Base-by-base conservation (phyloP, 2,797 vertebrate species). In the Malurus splendens region DNA sequence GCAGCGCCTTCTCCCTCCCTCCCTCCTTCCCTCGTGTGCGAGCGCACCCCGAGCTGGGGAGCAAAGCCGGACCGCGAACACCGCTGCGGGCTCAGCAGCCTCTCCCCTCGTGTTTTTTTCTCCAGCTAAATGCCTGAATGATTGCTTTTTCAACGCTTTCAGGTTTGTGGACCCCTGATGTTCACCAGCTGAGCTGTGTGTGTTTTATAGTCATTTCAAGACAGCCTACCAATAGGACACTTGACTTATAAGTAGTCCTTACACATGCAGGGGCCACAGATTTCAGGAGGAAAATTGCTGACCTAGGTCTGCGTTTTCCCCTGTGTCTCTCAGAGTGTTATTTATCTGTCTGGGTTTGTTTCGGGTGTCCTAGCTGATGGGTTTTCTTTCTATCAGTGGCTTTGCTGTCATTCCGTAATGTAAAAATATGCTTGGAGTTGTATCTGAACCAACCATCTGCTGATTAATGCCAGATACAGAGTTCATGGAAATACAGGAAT, bases 81-180 rank as follows among this genome's bases (percentile, higher is more conserved):
- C 28, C 30, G 45, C 89, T 64, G 86, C 75, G 17, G 42, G 9
- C 9, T 27, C 24, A 64, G 52, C 30, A 7, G 91, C 86, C 84
- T 71, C n/a, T 30, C 24, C 38, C 39, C 30, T 1, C 24, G 1
- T 8, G 16, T 16, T 60, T 44, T 50, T 5, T 50, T 5, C 48
- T 28, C 60, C 72, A 4, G 42, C 16, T 74, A 17, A 54, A 54
- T 2, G 47, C 39, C 57, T 28, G 23, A 68, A 6, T 33, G 39
- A 38, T 86, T 80, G 90, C 30, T 85, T 89, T 91, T 50, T 36
- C 45, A 60, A 2, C 1, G 9, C 47, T 56, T 56, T 48, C 60
- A 36, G 67, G 60, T 90, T 86, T 89, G 82, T 54, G 68, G 68
- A 87, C 16, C 76, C 86, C 65, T 80, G 79, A 32, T 86, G 90